phyloP scores from a whole-genome alignment of 2,113 vertebrate species.

The Hemibagrus wyckioides region DNA sequence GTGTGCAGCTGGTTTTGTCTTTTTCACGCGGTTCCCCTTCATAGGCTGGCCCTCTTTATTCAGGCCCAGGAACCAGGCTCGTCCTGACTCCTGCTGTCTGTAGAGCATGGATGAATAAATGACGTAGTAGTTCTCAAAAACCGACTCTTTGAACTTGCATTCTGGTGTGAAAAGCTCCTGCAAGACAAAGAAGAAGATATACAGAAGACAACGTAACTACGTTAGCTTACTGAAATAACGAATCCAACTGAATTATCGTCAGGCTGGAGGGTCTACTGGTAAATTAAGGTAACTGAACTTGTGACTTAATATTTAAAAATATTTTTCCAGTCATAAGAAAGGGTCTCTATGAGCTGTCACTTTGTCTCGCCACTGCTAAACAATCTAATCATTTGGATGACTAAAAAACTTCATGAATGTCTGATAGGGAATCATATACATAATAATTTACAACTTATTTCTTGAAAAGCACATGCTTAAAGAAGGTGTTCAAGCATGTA shows the following conservation, averaged over 20 bases:
- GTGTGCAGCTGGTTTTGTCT: conserved; percentile 98
- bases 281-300: background rate
- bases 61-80: conserved; percentile 97
- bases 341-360: background rate
- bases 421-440: background rate
- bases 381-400: background rate
- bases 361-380: background rate
- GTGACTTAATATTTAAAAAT: background rate
- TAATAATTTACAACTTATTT: background rate
- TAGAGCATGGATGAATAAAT: conserved; percentile 99
- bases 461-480: background rate
- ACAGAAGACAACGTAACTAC: background rate
- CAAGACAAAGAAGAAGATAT: conserved; percentile 38
- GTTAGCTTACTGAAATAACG: background rate
- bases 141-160: conserved; percentile 99
- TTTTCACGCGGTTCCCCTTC: conserved; percentile 99
- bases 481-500: background rate
- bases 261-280: background rate
- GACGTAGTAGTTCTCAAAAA: conserved; percentile 99
- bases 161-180: conserved; percentile 98
- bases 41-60: conserved; percentile 97
- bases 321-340: background rate
- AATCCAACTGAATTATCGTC: background rate
- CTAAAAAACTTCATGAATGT: background rate
- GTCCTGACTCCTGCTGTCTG: conserved; percentile 96